Evolutionary conservation across 1,140 invertebrate species (phyloP), one percentile per base, ranked within the genome.

Genomic region (Drosophila sturtevanti): DNA sequence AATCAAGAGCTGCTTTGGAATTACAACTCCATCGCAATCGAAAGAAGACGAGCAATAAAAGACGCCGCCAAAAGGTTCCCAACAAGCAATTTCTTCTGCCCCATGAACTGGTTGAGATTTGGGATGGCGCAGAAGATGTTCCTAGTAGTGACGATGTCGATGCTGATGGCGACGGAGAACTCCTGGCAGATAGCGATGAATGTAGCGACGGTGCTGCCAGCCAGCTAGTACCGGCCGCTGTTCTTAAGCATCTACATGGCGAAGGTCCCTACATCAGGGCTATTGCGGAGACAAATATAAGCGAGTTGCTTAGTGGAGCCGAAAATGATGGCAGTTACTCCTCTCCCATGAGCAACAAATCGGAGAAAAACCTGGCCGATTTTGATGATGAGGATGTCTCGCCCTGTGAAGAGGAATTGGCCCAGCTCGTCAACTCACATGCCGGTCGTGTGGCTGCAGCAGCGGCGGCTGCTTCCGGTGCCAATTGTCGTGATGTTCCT

Each of bases 321-420:
- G 96, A 96, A 86, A 94, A 94, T 65, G 94, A 95, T 77, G 96
- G 96, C 65, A 86, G 82, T 24, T 96, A 97, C 81, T 98, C 97
- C 41, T 98, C 97, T 18, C 94, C 96, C 16, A 95, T 98, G 92
- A 97, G 97, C 44, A 97, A 96, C 65, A 98, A 98, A 92, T 98
- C 97, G n/a, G 97, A 98, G 77, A 98, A 98, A 73, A 98, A 98
- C 91, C 95, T 98, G 94, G 97, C 97, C 0, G 97, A 98, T 92
- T 97, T 98, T 87, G 97, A 98, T 77, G 98, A 97, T 22, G 98
- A 97, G 22, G 97, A 98, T 87, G 97, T 98, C 78, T 97, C 96
- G 35, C 96, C 95, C 21, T 95, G 95, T 91, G 96, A 98, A 89
- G 97, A 98, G 77, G 97, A 98, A 91, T 92, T 98, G 24, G 89